phyloP scores from a whole-genome alignment of 2,888 invertebrate species.

The Ephialtes manifestator region DNA sequence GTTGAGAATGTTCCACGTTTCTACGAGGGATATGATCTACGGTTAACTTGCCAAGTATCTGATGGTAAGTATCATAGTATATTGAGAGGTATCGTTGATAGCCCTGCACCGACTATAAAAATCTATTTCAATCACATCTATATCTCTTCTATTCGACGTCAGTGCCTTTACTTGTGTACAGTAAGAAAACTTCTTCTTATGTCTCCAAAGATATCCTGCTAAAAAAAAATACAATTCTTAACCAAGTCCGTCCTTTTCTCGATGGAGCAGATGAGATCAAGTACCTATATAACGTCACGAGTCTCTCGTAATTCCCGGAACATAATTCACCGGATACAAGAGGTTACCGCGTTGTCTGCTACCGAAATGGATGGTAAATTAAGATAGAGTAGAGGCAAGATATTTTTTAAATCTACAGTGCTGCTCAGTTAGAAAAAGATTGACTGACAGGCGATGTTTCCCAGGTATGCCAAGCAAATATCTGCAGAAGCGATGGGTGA shows the following conservation, averaged over 20 bases:
- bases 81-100: constrained; percentile 13
- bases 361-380: constrained; percentile 61
- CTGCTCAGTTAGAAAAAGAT: constrained; percentile 23
- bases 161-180: background rate
- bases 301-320: constrained; percentile 42
- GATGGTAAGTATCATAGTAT: constrained; percentile 90
- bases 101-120: constrained; percentile 52
- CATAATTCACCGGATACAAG: constrained; percentile 46
- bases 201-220: constrained; percentile 18
- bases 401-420: constrained; percentile 16
- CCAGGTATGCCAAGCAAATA: constrained; percentile 21
- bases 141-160: background rate
- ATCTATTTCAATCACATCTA: constrained; percentile 28
- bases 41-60: constrained; percentile 94
- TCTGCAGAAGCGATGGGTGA: constrained; percentile 32
- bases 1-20: constrained; percentile 93
- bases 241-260: background rate
- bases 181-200: background rate
- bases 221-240: constrained; percentile 8
- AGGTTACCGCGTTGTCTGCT: constrained; percentile 43
- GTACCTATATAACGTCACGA: constrained; percentile 33
- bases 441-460: constrained; percentile 42
- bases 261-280: constrained; percentile 41
- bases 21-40: constrained; percentile 94
- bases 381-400: constrained; percentile 3